Conservation (phyloP, 2,888 invertebrate species). For the Parnassius orleans region DNA sequence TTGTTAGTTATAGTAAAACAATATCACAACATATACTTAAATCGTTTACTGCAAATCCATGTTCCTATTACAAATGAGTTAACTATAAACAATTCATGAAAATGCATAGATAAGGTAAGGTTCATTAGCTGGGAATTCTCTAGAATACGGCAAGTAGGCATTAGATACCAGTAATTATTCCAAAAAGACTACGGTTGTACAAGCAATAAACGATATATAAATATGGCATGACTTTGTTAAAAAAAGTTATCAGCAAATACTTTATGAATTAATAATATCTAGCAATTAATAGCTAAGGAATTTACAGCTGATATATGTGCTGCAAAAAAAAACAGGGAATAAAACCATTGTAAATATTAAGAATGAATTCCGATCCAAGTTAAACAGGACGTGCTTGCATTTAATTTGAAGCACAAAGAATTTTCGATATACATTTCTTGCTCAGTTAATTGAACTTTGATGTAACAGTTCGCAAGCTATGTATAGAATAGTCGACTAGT, state of each 20-base stretch:
- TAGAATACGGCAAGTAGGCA: background rate
- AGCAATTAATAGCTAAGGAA: slow-evolving; percentile 5
- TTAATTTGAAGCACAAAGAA: background rate
- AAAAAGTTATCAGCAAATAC: background rate
- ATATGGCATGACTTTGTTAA: background rate
- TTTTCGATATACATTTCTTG: background rate
- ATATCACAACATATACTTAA: too few relatives aligned
- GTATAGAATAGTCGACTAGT: background rate
- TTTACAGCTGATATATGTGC: background rate
- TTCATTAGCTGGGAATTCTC: background rate
- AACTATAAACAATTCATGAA: too few relatives aligned
- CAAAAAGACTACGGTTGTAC: background rate
- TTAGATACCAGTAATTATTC: background rate
- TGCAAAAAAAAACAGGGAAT: too few relatives aligned
- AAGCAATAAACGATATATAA: background rate
- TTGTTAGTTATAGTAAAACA: too few relatives aligned
- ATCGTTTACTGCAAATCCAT: too few relatives aligned
- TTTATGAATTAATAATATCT: slow-evolving; percentile 2
- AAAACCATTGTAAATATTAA: background rate
- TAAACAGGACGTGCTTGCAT: background rate
- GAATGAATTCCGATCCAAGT: background rate
- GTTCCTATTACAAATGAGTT: too few relatives aligned
- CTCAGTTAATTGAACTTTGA: background rate
- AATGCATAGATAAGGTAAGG: too few relatives aligned
- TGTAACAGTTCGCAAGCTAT: background rate